Base-by-base conservation (phyloP, 1,140 invertebrate species). In the Alviniconcha marisindica region DNA sequence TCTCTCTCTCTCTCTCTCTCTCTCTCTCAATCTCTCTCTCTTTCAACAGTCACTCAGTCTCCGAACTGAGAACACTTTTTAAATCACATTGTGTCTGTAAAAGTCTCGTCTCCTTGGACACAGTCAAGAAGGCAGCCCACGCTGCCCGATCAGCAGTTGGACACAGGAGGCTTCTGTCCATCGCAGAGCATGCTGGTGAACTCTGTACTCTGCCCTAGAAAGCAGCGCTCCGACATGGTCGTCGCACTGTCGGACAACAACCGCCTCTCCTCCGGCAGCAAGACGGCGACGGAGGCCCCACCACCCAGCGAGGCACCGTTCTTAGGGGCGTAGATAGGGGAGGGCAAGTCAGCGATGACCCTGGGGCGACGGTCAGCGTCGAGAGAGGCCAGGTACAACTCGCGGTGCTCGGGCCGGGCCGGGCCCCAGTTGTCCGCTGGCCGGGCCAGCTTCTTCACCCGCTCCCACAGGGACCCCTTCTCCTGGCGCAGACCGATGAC, bases 401-500 rank as follows among this genome's bases (percentile, higher is more conserved):
- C 38, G 51, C 87, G 74, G 76, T 89, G 78, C 80, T 84, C 73
- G 15, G 76, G 74, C 10, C 86, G 69, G 3, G 88, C 87, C 42
- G 89, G 89, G 51, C 89, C 89, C 86, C 87, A 90, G 42, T 86
- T 78, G 42, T 83, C 63, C 21, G 87, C 71, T 0, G 87, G 89
- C 33, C 85, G 73, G 15, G 86, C 24, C 24, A 89, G 76, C 63
- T 83, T 87, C 76, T 84, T 86, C 36, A 88, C 71, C 79, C 86
- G 83, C 88, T 89, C 48, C 33, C 83, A 84, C 56, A 82, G 33
- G 66, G 71, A 48, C 74, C 73, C 44, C 40, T 85, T 63, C 28
- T 87, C 86, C 51, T 77, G 82, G 7, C 40, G 42, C 21, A 90
- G 82, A 12, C 71, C 80, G 28, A 84, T 73, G 12, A 87, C 44